These are phyloP conservation scores for Eulemur rufifrons DNA, from an alignment of 2,113 vertebrate species.

Conservation along the genomic window DNA sequence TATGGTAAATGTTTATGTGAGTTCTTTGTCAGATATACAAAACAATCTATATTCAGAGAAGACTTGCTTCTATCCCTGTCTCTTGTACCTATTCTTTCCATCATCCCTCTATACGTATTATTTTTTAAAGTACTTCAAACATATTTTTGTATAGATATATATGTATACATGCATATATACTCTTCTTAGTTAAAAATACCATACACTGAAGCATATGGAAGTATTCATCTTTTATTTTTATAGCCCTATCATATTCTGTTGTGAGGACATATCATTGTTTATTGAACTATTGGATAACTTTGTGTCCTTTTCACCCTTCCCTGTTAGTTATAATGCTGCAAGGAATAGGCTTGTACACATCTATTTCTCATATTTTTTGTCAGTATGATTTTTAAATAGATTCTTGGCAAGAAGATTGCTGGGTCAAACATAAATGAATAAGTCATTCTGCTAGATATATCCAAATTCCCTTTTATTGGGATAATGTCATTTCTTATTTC, in stretches of 20 bases:
- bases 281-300: too few relatives aligned
- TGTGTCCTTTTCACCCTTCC: neutral
- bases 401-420: neutral
- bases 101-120: neutral
- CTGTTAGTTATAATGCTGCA: neutral
- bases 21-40: neutral
- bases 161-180: neutral
- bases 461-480: neutral
- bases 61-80: neutral
- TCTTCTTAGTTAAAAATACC: neutral
- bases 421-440: neutral
- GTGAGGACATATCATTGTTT: too few relatives aligned
- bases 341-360: neutral
- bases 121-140: neutral
- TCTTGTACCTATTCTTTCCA: neutral
- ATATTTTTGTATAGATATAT: fast-evolving
- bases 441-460: neutral
- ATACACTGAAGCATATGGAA: neutral
- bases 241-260: neutral
- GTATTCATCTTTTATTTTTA: too few relatives aligned
- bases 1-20: neutral
- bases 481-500: neutral
- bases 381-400: neutral
- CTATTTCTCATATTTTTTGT: neutral
- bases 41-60: neutral